A percentile compares a stretch with the other conserved stretches of the same genome.
phyloP scores from a whole-genome alignment of 2,888 invertebrate species.

The Rotaria sp. region DNA sequence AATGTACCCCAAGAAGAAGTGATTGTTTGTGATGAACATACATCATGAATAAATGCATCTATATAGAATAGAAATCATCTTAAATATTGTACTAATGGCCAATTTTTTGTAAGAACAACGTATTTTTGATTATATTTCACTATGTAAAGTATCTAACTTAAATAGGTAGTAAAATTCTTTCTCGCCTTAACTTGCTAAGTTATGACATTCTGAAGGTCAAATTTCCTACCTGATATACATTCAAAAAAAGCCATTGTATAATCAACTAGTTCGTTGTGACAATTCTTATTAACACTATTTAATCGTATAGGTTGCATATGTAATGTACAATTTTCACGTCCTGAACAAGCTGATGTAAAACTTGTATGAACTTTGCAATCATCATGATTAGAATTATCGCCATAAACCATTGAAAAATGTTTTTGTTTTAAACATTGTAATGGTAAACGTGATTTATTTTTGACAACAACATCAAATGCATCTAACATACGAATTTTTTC shows the following conservation, averaged over 20 bases:
- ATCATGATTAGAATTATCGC: not conserved
- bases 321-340: conserved; percentile 37
- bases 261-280: conserved; percentile 9
- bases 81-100: too few relatives aligned
- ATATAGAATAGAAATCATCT: too few relatives aligned
- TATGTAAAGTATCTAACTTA: too few relatives aligned
- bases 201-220: too few relatives aligned
- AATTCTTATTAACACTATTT: not conserved
- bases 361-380: conserved; percentile 39
- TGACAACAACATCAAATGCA: conserved; percentile 34
- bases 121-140: too few relatives aligned
- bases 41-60: conserved; percentile 34
- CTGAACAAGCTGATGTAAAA: conserved; percentile 39
- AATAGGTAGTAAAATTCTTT: too few relatives aligned
- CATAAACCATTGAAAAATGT: not conserved
- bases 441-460: not conserved
- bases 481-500: conserved; percentile 38
- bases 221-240: conserved; percentile 36
- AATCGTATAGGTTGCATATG: conserved; percentile 35
- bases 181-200: too few relatives aligned
- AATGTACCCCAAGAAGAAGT: conserved; percentile 37
- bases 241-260: conserved; percentile 39
- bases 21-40: conserved; percentile 29
- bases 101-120: too few relatives aligned
- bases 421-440: not conserved